phyloP scores from a whole-genome alignment of 1,140 invertebrate genomes.

The Lepidurus couesii region DNA sequence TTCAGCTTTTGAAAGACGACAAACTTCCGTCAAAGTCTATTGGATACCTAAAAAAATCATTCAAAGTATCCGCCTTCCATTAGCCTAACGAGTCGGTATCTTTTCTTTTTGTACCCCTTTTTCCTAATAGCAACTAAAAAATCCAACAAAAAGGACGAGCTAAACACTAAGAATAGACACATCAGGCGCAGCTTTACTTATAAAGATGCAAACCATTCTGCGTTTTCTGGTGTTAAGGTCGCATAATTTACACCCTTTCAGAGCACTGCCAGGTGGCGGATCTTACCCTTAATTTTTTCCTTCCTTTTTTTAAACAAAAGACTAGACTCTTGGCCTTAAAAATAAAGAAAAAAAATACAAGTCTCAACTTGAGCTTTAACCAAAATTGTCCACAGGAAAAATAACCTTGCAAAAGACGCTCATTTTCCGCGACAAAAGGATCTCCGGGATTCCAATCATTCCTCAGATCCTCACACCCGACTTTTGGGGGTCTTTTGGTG shows the following conservation, averaged over 20 bases:
- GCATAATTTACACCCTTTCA: constrained; percentile 15
- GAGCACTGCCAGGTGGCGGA: constrained; percentile 6
- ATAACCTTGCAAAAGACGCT: neutral
- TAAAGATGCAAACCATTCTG: constrained; percentile 11
- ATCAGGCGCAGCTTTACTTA: neutral
- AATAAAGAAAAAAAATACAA: neutral
- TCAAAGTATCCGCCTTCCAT: neutral
- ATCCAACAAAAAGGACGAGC: neutral
- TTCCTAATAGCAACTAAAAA: neutral
- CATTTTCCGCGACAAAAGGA: constrained; percentile 19
- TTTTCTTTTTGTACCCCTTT: neutral
- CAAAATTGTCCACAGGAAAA: neutral
- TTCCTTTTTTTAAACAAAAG: neutral
- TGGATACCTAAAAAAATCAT: neutral
- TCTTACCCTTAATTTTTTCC: neutral
- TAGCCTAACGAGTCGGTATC: constrained; percentile 10
- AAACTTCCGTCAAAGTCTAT: neutral
- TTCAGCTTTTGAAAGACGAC: neutral
- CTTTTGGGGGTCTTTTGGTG: neutral
- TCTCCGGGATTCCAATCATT: constrained; percentile 5
- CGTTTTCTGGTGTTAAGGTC: neutral
- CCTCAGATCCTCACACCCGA: neutral
- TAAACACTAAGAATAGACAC: neutral
- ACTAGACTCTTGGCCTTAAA: neutral
- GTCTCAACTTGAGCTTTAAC: neutral